Base-by-base conservation (phyloP, 2,113 vertebrate species). In the Ictidomys tridecemlineatus region DNA sequence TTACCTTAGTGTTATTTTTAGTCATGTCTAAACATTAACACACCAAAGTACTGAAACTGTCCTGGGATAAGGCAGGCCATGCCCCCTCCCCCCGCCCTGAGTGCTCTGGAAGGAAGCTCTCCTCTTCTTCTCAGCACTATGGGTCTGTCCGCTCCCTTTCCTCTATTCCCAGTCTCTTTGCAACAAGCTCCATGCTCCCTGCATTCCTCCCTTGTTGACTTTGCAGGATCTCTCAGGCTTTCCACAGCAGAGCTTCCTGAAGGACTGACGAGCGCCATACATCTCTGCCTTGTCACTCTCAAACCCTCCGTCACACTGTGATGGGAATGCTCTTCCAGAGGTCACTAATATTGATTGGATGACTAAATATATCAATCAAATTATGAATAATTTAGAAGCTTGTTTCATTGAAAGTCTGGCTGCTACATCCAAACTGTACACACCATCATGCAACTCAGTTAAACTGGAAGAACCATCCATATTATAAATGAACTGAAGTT, bases 211-310 rank as follows among this genome's bases (percentile, higher is more conserved):
- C 30, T 42, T 4, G 8, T 16, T 65, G 16, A 53, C 6, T 76
- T 8, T 45, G 53, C 17, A 39, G 45, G 1, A 11, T 42, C 42
- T 56, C 26, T 42, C 30, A 61, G 65, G 9, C 18, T n/a, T 70
- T 42, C 56, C 4, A 5, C 1, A 12, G 3, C 0, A 1, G 39
- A 26, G 2, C 3, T 53, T 85, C 42, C 39, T 14, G 61, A 2
- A 53, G 34, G 88, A 30, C 4, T 12, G 61, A 22, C 28, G 5
- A 45, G 8, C 39, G 16, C 30, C 18, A 39, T 30, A 24, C 13
- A 2, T 42, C 65, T 72, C 11, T 65, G 34, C 20, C n/a, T 34
- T 26, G 17, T 32, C 8, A 39, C 17, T 22, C n/a, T n/a, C 11
- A 65, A 53, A 53, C 42, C 28, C 26, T 82, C 78, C 17, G 30